phyloP scores from a whole-genome alignment of 2,888 invertebrate species.

The Melanargia galathea region DNA sequence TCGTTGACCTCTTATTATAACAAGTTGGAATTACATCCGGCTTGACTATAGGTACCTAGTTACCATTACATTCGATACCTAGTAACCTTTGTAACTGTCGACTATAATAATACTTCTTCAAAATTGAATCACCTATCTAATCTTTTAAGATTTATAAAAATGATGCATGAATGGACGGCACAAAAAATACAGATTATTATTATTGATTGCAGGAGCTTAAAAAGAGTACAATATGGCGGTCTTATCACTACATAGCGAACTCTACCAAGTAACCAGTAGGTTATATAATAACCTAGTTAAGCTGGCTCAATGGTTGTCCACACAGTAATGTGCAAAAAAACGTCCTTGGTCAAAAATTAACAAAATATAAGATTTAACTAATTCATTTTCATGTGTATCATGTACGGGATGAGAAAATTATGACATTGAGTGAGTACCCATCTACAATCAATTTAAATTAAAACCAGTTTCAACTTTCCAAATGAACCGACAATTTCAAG shows the following conservation, averaged over 20 bases:
- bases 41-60: constrained; percentile 1
- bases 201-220: constrained; percentile 1
- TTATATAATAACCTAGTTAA: too few species aligned
- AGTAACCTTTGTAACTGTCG: constrained; percentile 2
- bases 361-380: too few species aligned
- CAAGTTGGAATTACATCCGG: constrained; percentile 38
- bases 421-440: too few species aligned
- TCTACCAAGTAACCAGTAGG: neutral
- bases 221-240: neutral
- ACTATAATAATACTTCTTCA: neutral
- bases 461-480: too few species aligned
- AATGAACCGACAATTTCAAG: too few species aligned
- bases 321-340: neutral
- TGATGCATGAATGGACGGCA: constrained; percentile 3
- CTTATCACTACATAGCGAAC: neutral
- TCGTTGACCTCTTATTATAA: constrained; percentile 30
- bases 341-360: too few species aligned
- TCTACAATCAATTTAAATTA: too few species aligned
- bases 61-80: constrained; percentile 14
- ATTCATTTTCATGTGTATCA: too few species aligned
- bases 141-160: constrained; percentile 11
- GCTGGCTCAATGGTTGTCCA: neutral
- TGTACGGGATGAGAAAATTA: too few species aligned
- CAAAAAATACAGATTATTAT: neutral
- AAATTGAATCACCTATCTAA: neutral